Evolutionary conservation across 2,888 invertebrate species (phyloP).

Genomic region (Polylopha cassiicola): DNA sequence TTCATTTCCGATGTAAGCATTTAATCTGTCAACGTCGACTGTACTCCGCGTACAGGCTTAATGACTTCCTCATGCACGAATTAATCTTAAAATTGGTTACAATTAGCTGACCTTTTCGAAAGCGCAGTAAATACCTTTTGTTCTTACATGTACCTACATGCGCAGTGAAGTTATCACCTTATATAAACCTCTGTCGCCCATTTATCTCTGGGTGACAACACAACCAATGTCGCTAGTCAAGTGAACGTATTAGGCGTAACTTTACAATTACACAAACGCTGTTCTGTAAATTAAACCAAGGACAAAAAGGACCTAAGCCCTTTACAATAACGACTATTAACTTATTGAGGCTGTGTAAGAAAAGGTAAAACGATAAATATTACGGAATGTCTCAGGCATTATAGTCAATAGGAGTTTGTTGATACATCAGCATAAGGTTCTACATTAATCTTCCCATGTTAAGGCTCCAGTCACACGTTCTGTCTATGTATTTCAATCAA

Average conservation of each 20-base stretch:
- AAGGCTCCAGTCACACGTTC: not conserved
- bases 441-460: conserved; percentile 34
- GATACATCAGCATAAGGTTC: conserved; percentile 36
- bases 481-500: not conserved
- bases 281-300: not conserved
- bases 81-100: conserved; percentile 14
- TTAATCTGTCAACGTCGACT: conserved; percentile 14
- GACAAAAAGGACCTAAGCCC: conserved; percentile 33
- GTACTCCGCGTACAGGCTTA: conserved; percentile 4
- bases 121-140: not conserved
- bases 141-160: conserved; percentile 28
- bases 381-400: conserved; percentile 45
- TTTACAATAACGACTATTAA: conserved; percentile 30
- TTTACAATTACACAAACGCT: conserved; percentile 28
- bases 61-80: conserved; percentile 8
- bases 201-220: conserved; percentile 65
- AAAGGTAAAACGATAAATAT: conserved; percentile 44
- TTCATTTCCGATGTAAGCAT: too few relatives aligned
- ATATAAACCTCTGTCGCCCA: conserved; percentile 48
- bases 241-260: conserved; percentile 53
- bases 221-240: conserved; percentile 52
- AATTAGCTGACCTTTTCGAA: conserved; percentile 13
- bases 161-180: conserved; percentile 56
- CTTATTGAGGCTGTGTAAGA: conserved; percentile 23
- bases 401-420: conserved; percentile 40